Base-by-base conservation (phyloP, 2,888 invertebrate species). In the Heliconius aoede region DNA sequence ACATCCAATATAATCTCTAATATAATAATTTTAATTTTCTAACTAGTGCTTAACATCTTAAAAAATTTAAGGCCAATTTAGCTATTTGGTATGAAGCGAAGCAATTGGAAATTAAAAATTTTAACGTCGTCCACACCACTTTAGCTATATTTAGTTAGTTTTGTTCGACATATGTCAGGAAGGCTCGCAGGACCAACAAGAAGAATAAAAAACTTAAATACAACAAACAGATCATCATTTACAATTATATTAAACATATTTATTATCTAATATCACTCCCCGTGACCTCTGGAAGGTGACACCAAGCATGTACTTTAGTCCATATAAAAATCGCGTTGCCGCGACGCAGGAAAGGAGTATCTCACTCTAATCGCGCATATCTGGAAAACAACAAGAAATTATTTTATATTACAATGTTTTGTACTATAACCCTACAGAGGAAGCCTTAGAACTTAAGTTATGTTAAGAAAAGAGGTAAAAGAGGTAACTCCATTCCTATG, bases 281-380 rank as follows among this genome's bases (percentile, higher is more conserved):
- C 79, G 83, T 84, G 82, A 82, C 74, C 61, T 74, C 61, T 60
- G 30, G 78, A 72, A 69, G 73, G 72, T 76, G 51, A 71, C 81
- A 78, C 80, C 78, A 78, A 80, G 78, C 81, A 78, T 82, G 82
- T 81, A 83, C 82, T 83, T 80, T 76, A 81, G 80, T 82, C 77
- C 79, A 65, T 73, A 61, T 58, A 74, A 60, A 58, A 71, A n/a
- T 55, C 46, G 26, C 65, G 65, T 64, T 76, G 55, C 65, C 76
- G 80, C 83, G 81, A 83, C 83, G 85, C 80, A 76, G 81, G 79
- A 77, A 74, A 76, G 79, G 77, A 78, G 82, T 84, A 83, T 82
- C 84, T 90, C 84, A 92, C 85, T 92, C 87, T 82, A 93, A 88
- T 81, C 93, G 93, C 92, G 92, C 91, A 89, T 93, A 93, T 87